Evolutionary conservation across 2,113 vertebrate species (phyloP).

Genomic region (Orientallactaga bullata): DNA sequence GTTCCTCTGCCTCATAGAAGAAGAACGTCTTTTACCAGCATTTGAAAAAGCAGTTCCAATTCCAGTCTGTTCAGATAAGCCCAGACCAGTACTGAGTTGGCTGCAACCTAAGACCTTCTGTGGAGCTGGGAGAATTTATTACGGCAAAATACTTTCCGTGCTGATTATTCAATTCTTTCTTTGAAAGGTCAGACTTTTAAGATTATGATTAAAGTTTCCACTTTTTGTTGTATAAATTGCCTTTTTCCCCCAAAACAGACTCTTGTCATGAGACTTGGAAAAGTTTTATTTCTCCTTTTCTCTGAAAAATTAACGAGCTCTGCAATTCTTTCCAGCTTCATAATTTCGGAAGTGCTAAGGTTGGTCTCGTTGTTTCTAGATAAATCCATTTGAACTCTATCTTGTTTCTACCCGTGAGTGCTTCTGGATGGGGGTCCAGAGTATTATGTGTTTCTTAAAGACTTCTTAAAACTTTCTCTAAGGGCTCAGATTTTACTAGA

Average conservation of each 20-base stretch:
- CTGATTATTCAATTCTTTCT: constrained; percentile 48
- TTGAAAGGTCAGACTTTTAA: constrained; percentile 66
- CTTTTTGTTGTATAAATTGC: constrained; percentile 31
- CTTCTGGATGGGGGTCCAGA: background rate
- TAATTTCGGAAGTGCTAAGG: background rate
- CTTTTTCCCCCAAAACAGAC: background rate
- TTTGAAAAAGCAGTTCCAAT: background rate
- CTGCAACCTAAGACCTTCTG: background rate
- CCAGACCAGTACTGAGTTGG: background rate
- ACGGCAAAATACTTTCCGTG: constrained; percentile 56
- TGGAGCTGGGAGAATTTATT: constrained; percentile 20
- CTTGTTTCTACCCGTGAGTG: background rate
- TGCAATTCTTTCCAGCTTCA: constrained; percentile 51
- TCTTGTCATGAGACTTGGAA: constrained; percentile 11
- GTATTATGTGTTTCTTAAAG: background rate
- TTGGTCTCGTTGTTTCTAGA: constrained; percentile 43
- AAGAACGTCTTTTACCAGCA: background rate
- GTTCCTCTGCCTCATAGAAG: background rate
- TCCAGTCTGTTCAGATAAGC: background rate
- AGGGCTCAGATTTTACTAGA: background rate
- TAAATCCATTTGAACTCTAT: background rate
- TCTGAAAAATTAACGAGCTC: constrained; percentile 63
- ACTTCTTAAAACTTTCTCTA: background rate
- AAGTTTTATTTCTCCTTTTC: constrained; percentile 13
- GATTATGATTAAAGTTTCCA: constrained; percentile 51